A percentile compares a stretch with the other conserved stretches of the same genome.
Evolutionary conservation across 2,797 vertebrate genomes (phyloP).

Genomic region (Sebastes itinus): DNA sequence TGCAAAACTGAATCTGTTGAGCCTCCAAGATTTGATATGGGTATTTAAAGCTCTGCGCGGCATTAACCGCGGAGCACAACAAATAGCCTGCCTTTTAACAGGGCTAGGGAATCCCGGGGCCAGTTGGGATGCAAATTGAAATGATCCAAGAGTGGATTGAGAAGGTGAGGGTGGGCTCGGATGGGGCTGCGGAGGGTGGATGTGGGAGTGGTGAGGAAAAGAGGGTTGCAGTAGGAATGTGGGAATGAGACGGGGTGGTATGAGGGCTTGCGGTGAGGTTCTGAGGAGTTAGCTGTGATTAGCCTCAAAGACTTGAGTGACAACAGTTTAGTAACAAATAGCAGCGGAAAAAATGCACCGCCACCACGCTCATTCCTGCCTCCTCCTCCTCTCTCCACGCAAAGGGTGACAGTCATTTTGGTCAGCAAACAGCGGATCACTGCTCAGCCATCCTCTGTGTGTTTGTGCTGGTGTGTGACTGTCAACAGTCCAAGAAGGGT

Average conservation of each 20-base stretch:
- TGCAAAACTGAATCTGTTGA: conserved; percentile 91
- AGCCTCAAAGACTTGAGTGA: conserved; percentile 65
- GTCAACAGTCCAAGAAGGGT: conserved; percentile 35
- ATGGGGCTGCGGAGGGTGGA: conserved; percentile 61
- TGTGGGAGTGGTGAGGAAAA: conserved; percentile 48
- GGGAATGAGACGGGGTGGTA: conserved; percentile 54
- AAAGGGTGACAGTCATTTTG: conserved; percentile 47
- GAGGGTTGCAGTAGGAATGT: conserved; percentile 45
- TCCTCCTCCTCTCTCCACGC: background rate
- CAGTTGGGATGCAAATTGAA: conserved; percentile 86
- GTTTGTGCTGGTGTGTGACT: conserved; percentile 43
- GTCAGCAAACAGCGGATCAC: conserved; percentile 60
- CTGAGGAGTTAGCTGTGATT: conserved; percentile 63
- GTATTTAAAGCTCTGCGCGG: conserved; percentile 88
- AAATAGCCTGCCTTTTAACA: conserved; percentile 88
- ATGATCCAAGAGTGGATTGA: conserved; percentile 84
- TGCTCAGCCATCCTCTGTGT: conserved; percentile 41
- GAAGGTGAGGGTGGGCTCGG: conserved; percentile 77
- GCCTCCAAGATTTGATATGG: conserved; percentile 89
- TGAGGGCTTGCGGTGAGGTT: conserved; percentile 63
- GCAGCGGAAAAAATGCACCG: conserved; percentile 1
- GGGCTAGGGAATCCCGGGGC: conserved; percentile 81
- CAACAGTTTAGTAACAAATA: conserved; percentile 55
- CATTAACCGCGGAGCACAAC: conserved; percentile 89
- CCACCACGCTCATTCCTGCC: background rate